Percentiles rank a stretch among this genome's conserved stretches.
These are phyloP conservation scores for Urocyon cinereoargenteus DNA, from an alignment of 2,797 vertebrate species.

Conservation along the genomic window DNA sequence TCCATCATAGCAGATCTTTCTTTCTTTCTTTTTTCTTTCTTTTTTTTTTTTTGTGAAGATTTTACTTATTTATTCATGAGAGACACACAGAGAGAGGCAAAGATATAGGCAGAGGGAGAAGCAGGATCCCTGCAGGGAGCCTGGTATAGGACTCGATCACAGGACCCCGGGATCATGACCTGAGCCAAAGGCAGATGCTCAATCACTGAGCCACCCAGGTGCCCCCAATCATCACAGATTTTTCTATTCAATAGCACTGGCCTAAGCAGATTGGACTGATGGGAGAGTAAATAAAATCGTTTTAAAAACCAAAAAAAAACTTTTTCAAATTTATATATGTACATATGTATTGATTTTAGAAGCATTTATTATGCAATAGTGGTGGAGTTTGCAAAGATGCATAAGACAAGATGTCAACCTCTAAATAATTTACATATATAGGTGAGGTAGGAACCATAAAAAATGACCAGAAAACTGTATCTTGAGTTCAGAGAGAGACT, in stretches of 20 bases:
- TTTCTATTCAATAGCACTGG: not conserved
- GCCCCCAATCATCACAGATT: not conserved
- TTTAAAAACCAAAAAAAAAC: not conserved
- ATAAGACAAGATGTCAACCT: not conserved
- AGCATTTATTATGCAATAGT: not conserved
- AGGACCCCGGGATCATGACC: too few relatives aligned
- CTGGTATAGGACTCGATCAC: too few relatives aligned
- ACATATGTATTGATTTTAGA: not conserved
- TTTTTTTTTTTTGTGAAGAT: too few relatives aligned
- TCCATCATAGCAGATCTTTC: not conserved
- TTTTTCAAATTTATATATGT: not conserved
- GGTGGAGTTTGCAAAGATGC: not conserved
- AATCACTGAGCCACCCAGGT: too few relatives aligned
- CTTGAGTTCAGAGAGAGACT: not conserved
- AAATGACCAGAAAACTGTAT: not conserved
- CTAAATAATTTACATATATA: not conserved
- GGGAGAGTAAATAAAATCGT: not conserved
- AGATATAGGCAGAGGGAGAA: too few relatives aligned
- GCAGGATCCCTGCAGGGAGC: too few relatives aligned
- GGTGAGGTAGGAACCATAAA: not conserved
- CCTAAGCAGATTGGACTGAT: not conserved
- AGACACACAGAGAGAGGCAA: too few relatives aligned
- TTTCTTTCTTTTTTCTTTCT: too few relatives aligned
- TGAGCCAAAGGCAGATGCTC: too few relatives aligned
- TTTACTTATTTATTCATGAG: too few relatives aligned